These are phyloP conservation scores for Capitella teleta DNA, from an alignment of 1,140 invertebrate genomes.

Conservation along the genomic window DNA sequence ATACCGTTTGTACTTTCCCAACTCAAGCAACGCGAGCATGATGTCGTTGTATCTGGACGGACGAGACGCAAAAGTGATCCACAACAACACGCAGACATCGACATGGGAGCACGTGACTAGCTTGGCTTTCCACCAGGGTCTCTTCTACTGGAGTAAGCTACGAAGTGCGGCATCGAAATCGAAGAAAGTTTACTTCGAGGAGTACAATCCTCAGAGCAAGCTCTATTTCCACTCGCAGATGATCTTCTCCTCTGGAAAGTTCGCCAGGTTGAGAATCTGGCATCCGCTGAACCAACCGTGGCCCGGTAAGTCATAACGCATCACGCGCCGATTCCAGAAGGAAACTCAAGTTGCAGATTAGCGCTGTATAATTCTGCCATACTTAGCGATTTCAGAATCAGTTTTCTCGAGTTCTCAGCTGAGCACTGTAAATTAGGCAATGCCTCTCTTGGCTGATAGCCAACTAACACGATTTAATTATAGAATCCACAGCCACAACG, in stretches of 20 bases:
- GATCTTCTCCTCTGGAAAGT: conserved; percentile 16
- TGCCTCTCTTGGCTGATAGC: no score
- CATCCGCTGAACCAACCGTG: conserved; percentile 24
- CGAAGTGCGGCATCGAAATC: background rate
- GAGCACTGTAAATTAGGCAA: background rate
- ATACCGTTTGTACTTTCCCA: conserved; percentile 64
- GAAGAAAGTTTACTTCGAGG: conserved; percentile 4
- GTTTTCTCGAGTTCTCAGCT: background rate
- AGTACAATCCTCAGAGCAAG: conserved; percentile 28
- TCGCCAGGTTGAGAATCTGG: conserved; percentile 21
- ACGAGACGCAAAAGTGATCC: conserved; percentile 58
- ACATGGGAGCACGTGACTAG: conserved; percentile 43
- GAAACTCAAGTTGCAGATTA: background rate
- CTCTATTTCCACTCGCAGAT: conserved; percentile 61
- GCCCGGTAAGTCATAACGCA: conserved; percentile 18
- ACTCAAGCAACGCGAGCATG: conserved; percentile 60
- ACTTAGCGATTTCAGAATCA: background rate
- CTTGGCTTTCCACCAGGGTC: conserved; percentile 53
- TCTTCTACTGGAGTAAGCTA: conserved; percentile 7
- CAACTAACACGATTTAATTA: no score
- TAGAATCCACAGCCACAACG: no score
- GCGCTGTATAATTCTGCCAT: background rate
- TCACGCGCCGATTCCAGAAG: background rate
- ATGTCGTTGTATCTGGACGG: conserved; percentile 70
- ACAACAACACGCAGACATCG: conserved; percentile 53